A percentile compares a stretch with the other conserved stretches of the same genome.
Conservation (phyloP, 2,888 invertebrate species). For the Digitonthophagus gazella region DNA sequence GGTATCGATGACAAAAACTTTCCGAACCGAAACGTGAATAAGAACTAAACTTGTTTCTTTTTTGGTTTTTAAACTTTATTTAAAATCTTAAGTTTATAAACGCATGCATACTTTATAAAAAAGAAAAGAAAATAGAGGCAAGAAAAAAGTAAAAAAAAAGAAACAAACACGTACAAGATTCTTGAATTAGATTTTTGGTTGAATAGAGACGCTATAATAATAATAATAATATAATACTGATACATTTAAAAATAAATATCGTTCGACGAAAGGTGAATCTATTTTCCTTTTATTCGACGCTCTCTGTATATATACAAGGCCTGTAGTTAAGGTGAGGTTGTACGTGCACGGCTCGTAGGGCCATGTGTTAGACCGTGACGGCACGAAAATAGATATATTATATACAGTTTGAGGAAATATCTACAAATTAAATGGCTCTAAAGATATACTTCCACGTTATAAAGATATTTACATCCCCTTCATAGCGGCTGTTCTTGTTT, state of each 20-base stretch:
- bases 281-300: slow-evolving; percentile 5
- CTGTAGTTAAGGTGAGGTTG: slow-evolving; percentile 48
- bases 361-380: slow-evolving; percentile 46
- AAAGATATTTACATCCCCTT: slow-evolving; percentile 40
- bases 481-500: slow-evolving; percentile 63
- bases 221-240: neutral
- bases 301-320: slow-evolving; percentile 9
- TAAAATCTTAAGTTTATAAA: neutral
- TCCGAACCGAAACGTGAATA: neutral
- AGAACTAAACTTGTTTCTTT: neutral
- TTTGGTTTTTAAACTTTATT: neutral
- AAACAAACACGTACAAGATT: neutral
- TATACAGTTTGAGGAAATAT: slow-evolving; percentile 49
- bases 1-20: neutral
- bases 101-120: neutral
- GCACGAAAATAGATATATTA: slow-evolving; percentile 50
- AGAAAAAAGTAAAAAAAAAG: neutral
- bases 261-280: neutral
- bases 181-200: neutral
- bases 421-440: slow-evolving; percentile 46
- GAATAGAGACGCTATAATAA: neutral
- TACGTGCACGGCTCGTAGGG: slow-evolving; percentile 47
- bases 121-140: too few species aligned
- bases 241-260: neutral
- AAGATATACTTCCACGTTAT: slow-evolving; percentile 44